phyloP scores from a whole-genome alignment of 1,140 invertebrate genomes.

The Pogonus chalceus region DNA sequence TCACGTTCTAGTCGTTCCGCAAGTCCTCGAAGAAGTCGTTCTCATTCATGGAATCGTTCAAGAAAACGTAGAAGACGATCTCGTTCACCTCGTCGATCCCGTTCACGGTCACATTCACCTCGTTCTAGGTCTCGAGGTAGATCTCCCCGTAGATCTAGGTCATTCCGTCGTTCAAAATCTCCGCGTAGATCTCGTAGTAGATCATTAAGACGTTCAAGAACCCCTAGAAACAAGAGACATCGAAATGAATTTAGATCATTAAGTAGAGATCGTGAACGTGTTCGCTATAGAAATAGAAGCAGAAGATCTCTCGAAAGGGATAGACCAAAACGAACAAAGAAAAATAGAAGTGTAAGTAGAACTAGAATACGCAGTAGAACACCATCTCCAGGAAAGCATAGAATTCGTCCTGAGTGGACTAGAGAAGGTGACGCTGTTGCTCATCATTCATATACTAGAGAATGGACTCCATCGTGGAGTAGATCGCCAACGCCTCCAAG shows the following conservation, averaged over 20 bases:
- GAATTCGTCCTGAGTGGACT: conserved; percentile 17
- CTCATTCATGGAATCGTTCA: conserved; percentile 19
- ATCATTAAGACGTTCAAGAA: conserved; percentile 38
- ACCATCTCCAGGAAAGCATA: conserved; percentile 15
- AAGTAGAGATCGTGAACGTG: conserved; percentile 24
- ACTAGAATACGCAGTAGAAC: conserved; percentile 15
- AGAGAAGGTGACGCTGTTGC: no score
- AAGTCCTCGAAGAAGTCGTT: conserved; percentile 22
- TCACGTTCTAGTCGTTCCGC: conserved; percentile 25
- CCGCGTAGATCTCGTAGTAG: conserved; percentile 40
- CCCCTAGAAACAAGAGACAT: conserved; percentile 28
- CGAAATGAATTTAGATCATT: conserved; percentile 26
- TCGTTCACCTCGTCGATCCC: conserved; percentile 10
- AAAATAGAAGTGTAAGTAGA: conserved; percentile 15
- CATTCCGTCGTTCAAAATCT: conserved; percentile 31
- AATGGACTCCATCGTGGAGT: conserved; percentile 34
- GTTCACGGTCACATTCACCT: conserved; percentile 16
- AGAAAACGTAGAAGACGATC: conserved; percentile 9
- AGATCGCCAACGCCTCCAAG: conserved; percentile 31
- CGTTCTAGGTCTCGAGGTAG: conserved; percentile 18
- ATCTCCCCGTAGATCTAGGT: conserved; percentile 32
- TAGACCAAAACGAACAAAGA: conserved; percentile 27
- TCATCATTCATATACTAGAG: conserved; percentile 15
- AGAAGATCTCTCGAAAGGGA: conserved; percentile 21
- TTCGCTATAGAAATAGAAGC: conserved; percentile 20